These are phyloP conservation scores for Syngnathus scovelli DNA, from an alignment of 2,113 vertebrate species.

Conservation along the genomic window DNA sequence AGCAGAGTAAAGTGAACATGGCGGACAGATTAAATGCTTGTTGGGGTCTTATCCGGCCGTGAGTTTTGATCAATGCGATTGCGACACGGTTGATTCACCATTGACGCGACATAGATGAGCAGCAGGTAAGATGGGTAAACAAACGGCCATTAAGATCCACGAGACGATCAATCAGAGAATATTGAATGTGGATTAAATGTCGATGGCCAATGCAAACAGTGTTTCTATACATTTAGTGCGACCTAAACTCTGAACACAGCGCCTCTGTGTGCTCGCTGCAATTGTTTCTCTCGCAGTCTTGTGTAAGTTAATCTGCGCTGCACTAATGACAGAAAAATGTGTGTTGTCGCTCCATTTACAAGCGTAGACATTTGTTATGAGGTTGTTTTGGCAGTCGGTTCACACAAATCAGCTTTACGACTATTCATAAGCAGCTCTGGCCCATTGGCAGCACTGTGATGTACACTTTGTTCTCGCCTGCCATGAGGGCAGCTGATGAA, in stretches of 20 bases:
- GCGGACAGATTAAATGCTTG: conserved; percentile 28
- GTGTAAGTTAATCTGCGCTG: conserved; percentile 49
- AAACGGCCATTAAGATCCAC: conserved; percentile 44
- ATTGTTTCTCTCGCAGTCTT: conserved; percentile 27
- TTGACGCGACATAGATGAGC: conserved; percentile 14
- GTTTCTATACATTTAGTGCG: conserved; percentile 26
- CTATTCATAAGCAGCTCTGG: conserved; percentile 49
- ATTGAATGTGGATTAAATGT: conserved; percentile 43
- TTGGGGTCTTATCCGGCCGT: conserved; percentile 34
- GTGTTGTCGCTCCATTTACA: conserved; percentile 52
- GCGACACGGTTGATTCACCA: conserved; percentile 41
- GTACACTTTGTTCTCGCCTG: conserved; percentile 39
- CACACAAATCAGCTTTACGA: conserved; percentile 58
- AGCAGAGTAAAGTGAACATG: conserved; percentile 21
- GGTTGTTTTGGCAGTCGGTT: conserved; percentile 44
- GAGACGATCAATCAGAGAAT: conserved; percentile 39
- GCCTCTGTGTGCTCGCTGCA: conserved; percentile 46
- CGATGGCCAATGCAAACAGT: conserved; percentile 28
- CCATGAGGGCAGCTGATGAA: conserved; percentile 52
- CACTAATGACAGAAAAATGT: conserved; percentile 47
- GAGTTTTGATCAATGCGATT: conserved; percentile 53
- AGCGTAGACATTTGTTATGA: conserved; percentile 50
- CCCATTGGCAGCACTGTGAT: conserved; percentile 44
- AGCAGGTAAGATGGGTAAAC: conserved; percentile 48
- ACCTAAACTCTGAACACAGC: conserved; percentile 19